Conservation (phyloP, 2,113 vertebrate species). For the Grallaria varia region DNA sequence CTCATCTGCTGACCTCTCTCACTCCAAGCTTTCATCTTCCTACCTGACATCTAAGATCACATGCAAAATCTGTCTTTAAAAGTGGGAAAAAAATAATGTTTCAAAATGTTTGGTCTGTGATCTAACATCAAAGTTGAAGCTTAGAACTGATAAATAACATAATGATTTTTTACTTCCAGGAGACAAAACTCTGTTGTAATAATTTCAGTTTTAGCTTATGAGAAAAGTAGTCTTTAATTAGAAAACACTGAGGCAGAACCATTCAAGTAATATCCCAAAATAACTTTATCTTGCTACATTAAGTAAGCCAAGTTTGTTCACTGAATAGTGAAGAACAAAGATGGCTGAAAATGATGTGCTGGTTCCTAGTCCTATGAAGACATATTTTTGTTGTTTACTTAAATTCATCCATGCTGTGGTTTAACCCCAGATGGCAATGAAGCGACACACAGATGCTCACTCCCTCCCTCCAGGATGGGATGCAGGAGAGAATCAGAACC, state of each 20-base stretch:
- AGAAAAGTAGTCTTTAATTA: neutral
- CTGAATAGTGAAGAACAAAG: neutral
- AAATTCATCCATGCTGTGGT: neutral
- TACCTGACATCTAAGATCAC: neutral
- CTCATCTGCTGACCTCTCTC: neutral
- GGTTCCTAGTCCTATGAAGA: neutral
- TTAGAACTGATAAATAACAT: neutral
- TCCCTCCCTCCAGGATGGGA: neutral
- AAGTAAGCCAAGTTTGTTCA: neutral
- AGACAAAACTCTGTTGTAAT: neutral
- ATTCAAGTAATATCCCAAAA: neutral
- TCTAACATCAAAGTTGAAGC: neutral
- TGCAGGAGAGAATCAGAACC: neutral
- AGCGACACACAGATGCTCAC: neutral
- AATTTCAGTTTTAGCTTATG: neutral
- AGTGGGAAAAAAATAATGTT: neutral
- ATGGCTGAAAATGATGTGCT: neutral
- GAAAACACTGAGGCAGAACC: slow-evolving; percentile 2
- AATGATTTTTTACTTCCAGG: neutral
- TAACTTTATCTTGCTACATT: slow-evolving; percentile 6
- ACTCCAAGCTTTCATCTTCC: neutral
- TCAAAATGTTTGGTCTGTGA: neutral
- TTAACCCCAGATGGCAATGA: neutral
- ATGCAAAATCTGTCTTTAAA: neutral
- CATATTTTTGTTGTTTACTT: neutral